phyloP scores from a whole-genome alignment of 1,140 invertebrate genomes.

The Pseudomyrmex flavicornis region DNA sequence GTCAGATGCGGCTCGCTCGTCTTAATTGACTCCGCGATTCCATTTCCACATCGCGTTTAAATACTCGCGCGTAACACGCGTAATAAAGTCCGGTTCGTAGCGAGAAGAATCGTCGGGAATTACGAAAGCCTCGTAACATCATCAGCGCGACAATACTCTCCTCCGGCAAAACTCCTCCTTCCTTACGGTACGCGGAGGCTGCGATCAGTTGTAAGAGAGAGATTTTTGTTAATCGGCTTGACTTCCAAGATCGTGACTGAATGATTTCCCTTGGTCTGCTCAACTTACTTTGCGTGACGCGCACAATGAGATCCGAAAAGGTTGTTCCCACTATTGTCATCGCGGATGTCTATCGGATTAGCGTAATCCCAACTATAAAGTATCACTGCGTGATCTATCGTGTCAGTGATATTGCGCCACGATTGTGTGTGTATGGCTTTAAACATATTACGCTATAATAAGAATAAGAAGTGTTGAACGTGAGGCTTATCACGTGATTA shows the following conservation, averaged over 20 bases:
- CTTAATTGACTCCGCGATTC: constrained; percentile 38
- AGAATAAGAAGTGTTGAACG: too few species aligned
- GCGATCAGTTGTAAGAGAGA: constrained; percentile 69
- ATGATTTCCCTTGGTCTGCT: constrained; percentile 43
- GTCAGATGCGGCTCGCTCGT: background rate
- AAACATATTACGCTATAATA: too few species aligned
- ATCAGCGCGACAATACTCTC: too few species aligned
- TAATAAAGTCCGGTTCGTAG: background rate
- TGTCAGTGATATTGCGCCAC: constrained; percentile 5
- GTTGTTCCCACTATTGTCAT: constrained; percentile 37
- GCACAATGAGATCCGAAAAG: background rate
- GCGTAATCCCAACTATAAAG: constrained; percentile 69
- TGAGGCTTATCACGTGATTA: too few species aligned
- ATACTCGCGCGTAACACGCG: background rate
- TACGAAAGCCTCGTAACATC: background rate
- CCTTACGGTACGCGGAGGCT: background rate
- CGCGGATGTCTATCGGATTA: constrained; percentile 69
- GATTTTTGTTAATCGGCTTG: constrained; percentile 76
- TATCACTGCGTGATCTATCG: constrained; percentile 41
- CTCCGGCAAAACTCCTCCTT: background rate
- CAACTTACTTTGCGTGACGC: constrained; percentile 43
- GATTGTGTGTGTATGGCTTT: background rate
- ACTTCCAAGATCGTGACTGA: constrained; percentile 37
- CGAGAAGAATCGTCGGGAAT: constrained; percentile 27
- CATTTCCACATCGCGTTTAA: constrained; percentile 2